These are phyloP conservation scores for Sebastiscus tertius DNA, from an alignment of 2,797 vertebrate species.

Conservation along the genomic window DNA sequence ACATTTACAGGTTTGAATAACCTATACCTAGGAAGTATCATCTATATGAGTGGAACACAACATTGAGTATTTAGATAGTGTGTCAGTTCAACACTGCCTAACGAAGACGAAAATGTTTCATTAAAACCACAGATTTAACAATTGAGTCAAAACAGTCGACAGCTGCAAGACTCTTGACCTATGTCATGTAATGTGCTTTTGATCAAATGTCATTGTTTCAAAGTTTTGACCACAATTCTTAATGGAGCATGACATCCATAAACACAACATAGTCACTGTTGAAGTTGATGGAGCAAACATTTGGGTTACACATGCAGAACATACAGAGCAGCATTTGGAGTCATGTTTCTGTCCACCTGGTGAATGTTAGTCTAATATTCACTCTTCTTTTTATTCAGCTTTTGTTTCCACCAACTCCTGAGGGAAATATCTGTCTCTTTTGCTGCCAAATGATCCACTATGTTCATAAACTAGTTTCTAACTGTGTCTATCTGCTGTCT, in stretches of 20 bases:
- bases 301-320: not conserved
- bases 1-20: not conserved
- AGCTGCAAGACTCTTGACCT: not conserved
- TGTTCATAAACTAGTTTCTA: too few species aligned
- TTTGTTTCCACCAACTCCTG: too few species aligned
- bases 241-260: too few species aligned
- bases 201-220: not conserved
- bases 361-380: not conserved
- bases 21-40: not conserved
- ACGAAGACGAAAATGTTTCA: fast-evolving
- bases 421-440: too few species aligned
- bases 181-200: not conserved
- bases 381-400: fast-evolving
- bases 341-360: not conserved
- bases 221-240: not conserved
- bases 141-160: not conserved
- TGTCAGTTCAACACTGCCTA: not conserved
- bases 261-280: not conserved
- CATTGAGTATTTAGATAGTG: not conserved
- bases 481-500: too few species aligned
- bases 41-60: not conserved
- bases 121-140: not conserved
- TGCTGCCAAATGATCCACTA: too few species aligned
- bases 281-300: not conserved
- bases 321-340: not conserved